A percentile compares a stretch with the other conserved stretches of the same genome.
Evolutionary conservation across 1,140 invertebrate species (phyloP).

Genomic region (Lepidurus packardi): DNA sequence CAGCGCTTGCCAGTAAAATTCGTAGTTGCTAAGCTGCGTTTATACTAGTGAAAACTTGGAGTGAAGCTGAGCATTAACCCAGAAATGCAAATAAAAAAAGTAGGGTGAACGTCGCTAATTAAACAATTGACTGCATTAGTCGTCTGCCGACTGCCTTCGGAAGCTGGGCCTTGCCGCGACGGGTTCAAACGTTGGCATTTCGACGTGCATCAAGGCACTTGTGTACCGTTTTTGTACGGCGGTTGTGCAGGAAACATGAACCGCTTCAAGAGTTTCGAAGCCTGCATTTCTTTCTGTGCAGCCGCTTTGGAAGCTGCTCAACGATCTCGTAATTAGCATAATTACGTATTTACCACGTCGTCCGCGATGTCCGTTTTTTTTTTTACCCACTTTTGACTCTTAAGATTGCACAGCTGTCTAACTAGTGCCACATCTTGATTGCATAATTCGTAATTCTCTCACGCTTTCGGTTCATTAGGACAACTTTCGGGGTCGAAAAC

Average conservation of each 20-base stretch:
- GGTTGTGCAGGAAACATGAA: constrained; percentile 75
- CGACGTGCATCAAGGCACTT: constrained; percentile 62
- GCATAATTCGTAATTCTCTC: neutral
- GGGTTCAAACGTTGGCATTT: constrained; percentile 70
- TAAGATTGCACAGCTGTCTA: neutral
- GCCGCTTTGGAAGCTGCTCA: constrained; percentile 24
- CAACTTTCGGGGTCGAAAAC: no score
- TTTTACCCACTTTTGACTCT: neutral
- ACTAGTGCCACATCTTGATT: neutral
- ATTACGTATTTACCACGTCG: neutral
- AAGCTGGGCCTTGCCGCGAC: constrained; percentile 64
- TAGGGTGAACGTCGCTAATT: neutral
- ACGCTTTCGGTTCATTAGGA: neutral
- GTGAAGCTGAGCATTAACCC: no score
- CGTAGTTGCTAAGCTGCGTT: no score
- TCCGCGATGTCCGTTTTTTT: neutral
- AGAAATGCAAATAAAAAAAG: no score
- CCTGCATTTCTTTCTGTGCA: constrained; percentile 51
- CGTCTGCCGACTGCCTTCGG: constrained; percentile 58
- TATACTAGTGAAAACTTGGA: no score
- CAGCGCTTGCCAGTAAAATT: no score
- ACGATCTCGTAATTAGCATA: constrained; percentile 1
- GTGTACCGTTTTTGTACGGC: constrained; percentile 69
- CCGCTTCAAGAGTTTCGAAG: constrained; percentile 65
- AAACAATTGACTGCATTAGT: constrained; percentile 45